Base-by-base conservation (phyloP, 2,113 vertebrate species). In the Athene cunicularia region DNA sequence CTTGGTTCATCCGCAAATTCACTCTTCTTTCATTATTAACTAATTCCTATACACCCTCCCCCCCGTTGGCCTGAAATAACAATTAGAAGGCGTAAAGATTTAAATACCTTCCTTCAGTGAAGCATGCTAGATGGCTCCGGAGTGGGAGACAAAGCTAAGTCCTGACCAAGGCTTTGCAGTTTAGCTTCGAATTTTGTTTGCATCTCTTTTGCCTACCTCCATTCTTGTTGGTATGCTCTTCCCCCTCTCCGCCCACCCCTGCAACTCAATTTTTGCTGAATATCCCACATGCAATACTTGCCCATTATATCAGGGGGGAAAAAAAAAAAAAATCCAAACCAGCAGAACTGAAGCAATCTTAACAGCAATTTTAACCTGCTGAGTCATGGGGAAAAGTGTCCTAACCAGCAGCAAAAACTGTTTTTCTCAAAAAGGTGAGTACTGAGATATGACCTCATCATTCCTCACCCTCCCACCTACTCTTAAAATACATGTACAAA, bases 341-440 rank as follows among this genome's bases (percentile, higher is more conserved):
- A 87, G 91, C 93, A 95, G 76, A 95, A 96, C 62, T 66, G 68
- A 90, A 92, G 33, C 39, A 58, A 90, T 67, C 45, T 92, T 76
- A 94, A 67, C 68, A 84, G 88, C 88, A 95, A 79, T 79, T 95
- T 97, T 89, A 79, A 89, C 58, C 47, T 80, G 86, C 93, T 94
- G 95, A 95, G 71, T 87, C 77, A 95, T 41, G 26, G 50, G 89
- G 28, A 95, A 90, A 91, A 84, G 58, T 27, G 43, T 76, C 49
- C 56, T 72, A 26, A 88, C 47, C 68, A 85, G 79, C 79, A 95
- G 59, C 39, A 90, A 43, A 64, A 82, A 64, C 39, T 90, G 63
- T 47, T 95, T 83, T 86, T 30, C 77, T 79, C 66, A 62, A 12
- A 41, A 80, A 92, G 50, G 80, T 58, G 71, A 90, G 72, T 39